phyloP scores from a whole-genome alignment of 2,797 vertebrate genomes.

The Hoplostethus mediterraneus region DNA sequence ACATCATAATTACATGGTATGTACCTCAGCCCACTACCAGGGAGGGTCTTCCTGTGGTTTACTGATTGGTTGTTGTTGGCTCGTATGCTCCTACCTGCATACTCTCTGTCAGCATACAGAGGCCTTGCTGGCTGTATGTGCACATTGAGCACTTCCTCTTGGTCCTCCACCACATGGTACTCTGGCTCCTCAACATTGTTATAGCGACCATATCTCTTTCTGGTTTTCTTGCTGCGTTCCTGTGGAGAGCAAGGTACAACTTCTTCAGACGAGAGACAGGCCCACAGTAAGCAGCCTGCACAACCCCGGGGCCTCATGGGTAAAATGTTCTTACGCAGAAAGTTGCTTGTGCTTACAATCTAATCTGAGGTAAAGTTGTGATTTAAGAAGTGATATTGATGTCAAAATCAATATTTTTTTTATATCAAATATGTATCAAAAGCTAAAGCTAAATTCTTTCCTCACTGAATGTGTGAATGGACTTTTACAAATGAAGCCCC shows the following conservation, averaged over 20 bases:
- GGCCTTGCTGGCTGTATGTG: conserved; percentile 66
- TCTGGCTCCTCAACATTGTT: conserved; percentile 21
- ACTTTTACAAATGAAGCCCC: no score
- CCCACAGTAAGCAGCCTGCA: not conserved
- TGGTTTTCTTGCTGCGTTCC: conserved; percentile 51
- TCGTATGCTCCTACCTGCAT: conserved; percentile 70
- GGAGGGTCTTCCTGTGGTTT: not conserved
- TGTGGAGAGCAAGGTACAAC: conserved; percentile 35
- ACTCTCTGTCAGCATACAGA: conserved; percentile 48
- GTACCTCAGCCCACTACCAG: not conserved
- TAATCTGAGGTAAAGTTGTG: not conserved
- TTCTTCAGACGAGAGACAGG: conserved; percentile 1
- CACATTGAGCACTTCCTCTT: conserved; percentile 34
- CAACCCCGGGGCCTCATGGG: not conserved
- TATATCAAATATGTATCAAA: not conserved
- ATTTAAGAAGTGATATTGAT: not conserved
- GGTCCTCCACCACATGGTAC: conserved; percentile 67
- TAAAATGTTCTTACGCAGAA: not conserved
- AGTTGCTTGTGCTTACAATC: no score
- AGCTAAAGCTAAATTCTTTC: not conserved
- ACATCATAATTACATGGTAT: conserved; percentile 1
- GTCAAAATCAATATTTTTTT: not conserved
- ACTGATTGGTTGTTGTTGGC: not conserved
- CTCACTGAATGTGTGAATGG: no score
- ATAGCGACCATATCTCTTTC: conserved; percentile 17